A percentile compares a stretch with the other conserved stretches of the same genome.
Conservation (phyloP, 2,888 invertebrate species). For the Gari tellinella region DNA sequence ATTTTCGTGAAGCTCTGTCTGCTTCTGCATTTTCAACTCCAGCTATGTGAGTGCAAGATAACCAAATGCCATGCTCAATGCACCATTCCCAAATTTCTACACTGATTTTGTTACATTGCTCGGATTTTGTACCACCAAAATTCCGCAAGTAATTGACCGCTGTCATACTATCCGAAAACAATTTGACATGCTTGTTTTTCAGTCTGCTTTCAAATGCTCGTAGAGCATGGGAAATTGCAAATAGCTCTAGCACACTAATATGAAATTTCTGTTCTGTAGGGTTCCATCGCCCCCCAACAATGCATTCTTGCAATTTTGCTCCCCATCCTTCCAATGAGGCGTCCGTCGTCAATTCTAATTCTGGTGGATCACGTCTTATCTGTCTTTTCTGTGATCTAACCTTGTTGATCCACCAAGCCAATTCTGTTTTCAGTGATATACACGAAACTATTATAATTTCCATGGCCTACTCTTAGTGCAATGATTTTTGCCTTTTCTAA, state of each 20-base stretch:
- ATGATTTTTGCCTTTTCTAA: constrained; percentile 2
- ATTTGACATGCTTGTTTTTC: constrained; percentile 6
- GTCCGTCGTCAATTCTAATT: not conserved
- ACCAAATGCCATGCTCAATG: constrained; percentile 11
- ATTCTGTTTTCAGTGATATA: not conserved
- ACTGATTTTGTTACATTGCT: constrained; percentile 7
- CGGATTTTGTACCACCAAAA: constrained; percentile 14
- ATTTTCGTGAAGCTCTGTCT: constrained; percentile 9
- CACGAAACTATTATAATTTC: not conserved
- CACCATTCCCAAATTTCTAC: constrained; percentile 25
- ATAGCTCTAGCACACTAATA: constrained; percentile 15
- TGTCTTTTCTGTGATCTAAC: not conserved
- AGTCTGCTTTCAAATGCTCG: not conserved
- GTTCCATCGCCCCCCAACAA: constrained; percentile 17
- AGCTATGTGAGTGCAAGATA: constrained; percentile 5
- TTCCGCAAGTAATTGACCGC: constrained; percentile 10
- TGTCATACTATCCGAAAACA: constrained; percentile 4
- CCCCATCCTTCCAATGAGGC: not conserved
- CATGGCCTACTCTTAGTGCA: constrained; percentile 8
- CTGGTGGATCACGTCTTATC: not conserved
- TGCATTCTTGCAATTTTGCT: not conserved
- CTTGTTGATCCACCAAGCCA: not conserved
- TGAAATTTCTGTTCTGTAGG: constrained; percentile 4
- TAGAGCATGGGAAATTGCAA: constrained; percentile 12
- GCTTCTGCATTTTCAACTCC: not conserved